Base-by-base conservation (phyloP, 2,113 vertebrate genomes). In the Lonchura striata region DNA sequence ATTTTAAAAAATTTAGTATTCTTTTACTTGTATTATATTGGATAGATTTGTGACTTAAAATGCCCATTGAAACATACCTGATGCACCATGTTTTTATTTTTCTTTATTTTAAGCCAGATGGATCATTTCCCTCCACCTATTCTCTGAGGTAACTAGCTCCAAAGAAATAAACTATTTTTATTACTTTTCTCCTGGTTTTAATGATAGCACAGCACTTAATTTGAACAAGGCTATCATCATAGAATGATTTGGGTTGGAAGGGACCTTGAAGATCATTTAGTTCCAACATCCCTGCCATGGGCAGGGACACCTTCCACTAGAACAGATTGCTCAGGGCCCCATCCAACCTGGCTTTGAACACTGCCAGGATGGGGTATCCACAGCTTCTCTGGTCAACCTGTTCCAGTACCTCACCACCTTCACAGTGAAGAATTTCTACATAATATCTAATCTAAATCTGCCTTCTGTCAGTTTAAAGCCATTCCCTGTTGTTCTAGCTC, bases 1-100 rank as follows among this genome's bases (percentile, higher is more conserved):
- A 71, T 75, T 3, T 23, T 53, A 46, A 88, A 53, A 22, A 2
- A 0, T 0, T 2, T 3, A 24, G 1, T 11, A 1, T 11, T 72
- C 12, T 86, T 90, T 86, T 61, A 4, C 23, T 82, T 15, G 3
- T 33, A 7, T 53, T 27, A n/a, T 37, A 33, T 27, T 19, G 11
- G 57, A 42, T 31, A 63, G 39, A 16, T 71, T 89, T 74, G 14
- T 57, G 25, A 15, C 4, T 52, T 57, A 30, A 86, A 72, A 78
- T 57, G 15, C 19, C 11, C 0, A 6, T 17, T 92, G 60, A 47
- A 75, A 49, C 7, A 7, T 35, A 24, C 16, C 20, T 44, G 11
- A 52, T 83, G 15, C 3, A 19, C 10, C 27, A 71, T 15, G 30
- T 4, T 15, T 76, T 63, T 63, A 3, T 52, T 33, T 84, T 71